Base-by-base conservation (phyloP, 2,797 vertebrate genomes). In the Fratercula arctica region DNA sequence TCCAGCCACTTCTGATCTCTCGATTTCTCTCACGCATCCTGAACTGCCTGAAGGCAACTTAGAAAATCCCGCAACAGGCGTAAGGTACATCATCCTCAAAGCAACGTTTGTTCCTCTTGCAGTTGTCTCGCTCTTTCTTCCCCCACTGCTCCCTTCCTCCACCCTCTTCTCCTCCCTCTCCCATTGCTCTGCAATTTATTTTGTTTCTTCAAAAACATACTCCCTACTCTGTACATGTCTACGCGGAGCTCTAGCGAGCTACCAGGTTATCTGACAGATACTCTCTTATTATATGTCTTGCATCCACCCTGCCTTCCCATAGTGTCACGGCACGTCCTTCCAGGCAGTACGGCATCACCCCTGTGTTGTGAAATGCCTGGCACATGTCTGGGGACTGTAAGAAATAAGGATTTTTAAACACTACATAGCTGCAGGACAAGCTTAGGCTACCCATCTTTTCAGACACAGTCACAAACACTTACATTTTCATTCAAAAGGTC, bases 1-100 rank as follows among this genome's bases (percentile, higher is more conserved):
- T 92, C 89, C 75, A 83, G 46, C 37, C 75, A 39, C 84, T 92
- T 89, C 85, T 96, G 79, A 95, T 95, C 84, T 94, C 87, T 14
- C 0, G 0, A 14, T 70, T 82, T 72, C 90, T 72, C 81, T 67
- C 54, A 66, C 50, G 53, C 61, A 57, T 68, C 60, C 81, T 20
- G 53, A 88, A 89, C 60, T 2, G 78, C 93, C 89, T 83, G 78
- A 89, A 95, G 92, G 95, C 87, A 92, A 87, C 33, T 70, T 41
- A 37, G 84, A 83, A 94, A 92, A 70, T 50, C n/a, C 72, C 0
- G 0, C 85, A 84, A 72, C 86, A 95, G 66, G 72, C 67, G 5
- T 5, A 61, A 81, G 86, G 74, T 48, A 79, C 81, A 86, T 33
- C 53, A 74, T 37, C 77, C 87, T 96, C 90, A 93, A 85, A 96